A percentile compares a stretch with the other conserved stretches of the same genome.
These are phyloP conservation scores for Halictus ligatus DNA, from an alignment of 2,888 invertebrate genomes.

Conservation along the genomic window DNA sequence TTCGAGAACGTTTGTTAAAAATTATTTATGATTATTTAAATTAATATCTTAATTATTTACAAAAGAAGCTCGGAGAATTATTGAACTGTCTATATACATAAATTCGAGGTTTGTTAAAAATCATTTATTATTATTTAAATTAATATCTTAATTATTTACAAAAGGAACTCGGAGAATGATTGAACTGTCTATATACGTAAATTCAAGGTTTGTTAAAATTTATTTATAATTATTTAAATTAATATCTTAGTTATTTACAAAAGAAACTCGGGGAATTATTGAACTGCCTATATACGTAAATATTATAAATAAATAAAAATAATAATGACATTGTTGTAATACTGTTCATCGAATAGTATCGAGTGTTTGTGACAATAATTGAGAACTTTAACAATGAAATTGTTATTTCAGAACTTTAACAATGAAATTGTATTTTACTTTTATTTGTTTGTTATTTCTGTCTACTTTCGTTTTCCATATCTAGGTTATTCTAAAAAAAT, in stretches of 20 bases:
- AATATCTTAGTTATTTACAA: neutral
- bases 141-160: neutral
- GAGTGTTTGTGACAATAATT: too few species aligned
- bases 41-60: too few species aligned
- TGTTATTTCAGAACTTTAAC: too few species aligned
- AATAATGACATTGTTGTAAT: neutral
- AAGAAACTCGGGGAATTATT: neutral
- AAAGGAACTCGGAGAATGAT: neutral
- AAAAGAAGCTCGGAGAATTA: neutral
- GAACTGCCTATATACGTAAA: neutral
- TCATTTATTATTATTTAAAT: neutral
- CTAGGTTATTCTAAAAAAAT: neutral
- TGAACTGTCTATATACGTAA: neutral
- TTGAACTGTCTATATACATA: neutral
- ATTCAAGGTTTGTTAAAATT: too few species aligned
- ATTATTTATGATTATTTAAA: neutral
- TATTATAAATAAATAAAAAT: neutral
- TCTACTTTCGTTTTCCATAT: neutral
- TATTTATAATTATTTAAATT: neutral
- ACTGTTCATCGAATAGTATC: too few species aligned
- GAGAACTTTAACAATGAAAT: neutral
- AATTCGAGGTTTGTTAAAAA: too few species aligned
- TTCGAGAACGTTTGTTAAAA: neutral
- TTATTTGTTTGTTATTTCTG: neutral
- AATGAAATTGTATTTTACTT: too few species aligned